These are phyloP conservation scores for Zingel zingel DNA, from an alignment of 2,113 vertebrate genomes.

Conservation along the genomic window DNA sequence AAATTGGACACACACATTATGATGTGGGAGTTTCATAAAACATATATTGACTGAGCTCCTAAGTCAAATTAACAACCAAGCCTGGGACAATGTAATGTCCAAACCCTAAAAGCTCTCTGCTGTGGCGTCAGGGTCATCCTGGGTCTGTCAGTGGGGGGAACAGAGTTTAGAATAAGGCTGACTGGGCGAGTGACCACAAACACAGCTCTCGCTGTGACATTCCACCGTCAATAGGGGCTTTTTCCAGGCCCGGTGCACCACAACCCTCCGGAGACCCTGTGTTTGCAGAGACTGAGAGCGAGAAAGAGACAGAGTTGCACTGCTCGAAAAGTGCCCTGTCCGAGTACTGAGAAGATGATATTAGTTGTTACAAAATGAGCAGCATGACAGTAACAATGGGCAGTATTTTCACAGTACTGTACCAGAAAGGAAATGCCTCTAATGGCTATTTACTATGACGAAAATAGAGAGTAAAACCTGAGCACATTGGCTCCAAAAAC, in stretches of 20 bases:
- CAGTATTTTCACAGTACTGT: not conserved
- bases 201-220: slow-evolving; percentile 63
- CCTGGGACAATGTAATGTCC: slow-evolving; percentile 27
- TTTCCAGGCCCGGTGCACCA: slow-evolving; percentile 64
- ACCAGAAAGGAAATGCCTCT: not conserved
- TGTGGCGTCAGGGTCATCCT: slow-evolving; percentile 54
- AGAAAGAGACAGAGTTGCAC: slow-evolving; percentile 1
- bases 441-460: not conserved
- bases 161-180: slow-evolving; percentile 42
- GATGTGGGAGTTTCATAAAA: slow-evolving; percentile 31
- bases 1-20: not conserved
- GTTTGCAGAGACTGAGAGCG: slow-evolving; percentile 44
- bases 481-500: too few relatives aligned
- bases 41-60: not conserved
- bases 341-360: not conserved
- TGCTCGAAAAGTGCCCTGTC: slow-evolving; percentile 20
- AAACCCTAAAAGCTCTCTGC: slow-evolving; percentile 6
- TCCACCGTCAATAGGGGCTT: slow-evolving; percentile 74
- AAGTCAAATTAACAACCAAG: slow-evolving; percentile 24
- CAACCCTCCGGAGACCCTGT: slow-evolving; percentile 57
- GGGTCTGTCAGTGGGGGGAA: slow-evolving; percentile 31
- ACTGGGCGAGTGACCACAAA: slow-evolving; percentile 60
- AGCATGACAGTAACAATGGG: not conserved
- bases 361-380: not conserved
- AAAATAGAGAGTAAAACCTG: too few relatives aligned